Evolutionary conservation across 1,140 invertebrate species (phyloP).

Genomic region (Euwallacea similis): DNA sequence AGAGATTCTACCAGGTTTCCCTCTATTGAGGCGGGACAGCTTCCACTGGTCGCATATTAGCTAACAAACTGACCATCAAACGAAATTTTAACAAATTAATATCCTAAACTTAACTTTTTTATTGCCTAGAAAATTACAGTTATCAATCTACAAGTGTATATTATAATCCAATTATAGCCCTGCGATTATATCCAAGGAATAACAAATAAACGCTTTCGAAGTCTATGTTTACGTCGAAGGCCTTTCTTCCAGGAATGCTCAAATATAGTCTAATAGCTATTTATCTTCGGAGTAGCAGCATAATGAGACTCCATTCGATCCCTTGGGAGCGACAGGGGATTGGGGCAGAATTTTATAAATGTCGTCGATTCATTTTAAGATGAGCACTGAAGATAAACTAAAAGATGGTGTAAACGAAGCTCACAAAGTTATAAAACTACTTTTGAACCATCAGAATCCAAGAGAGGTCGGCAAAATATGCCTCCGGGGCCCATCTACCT

Average conservation of each 20-base stretch:
- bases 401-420: conserved; percentile 15
- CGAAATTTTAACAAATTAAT: conserved; percentile 16
- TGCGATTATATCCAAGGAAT: conserved; percentile 7
- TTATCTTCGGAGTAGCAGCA: too few species aligned
- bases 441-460: conserved; percentile 12
- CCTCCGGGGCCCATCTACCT: conserved; percentile 26
- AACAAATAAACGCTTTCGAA: conserved; percentile 9
- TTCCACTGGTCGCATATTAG: too few species aligned
- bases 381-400: neutral
- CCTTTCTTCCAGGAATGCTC: neutral
- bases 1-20: too few species aligned
- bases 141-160: conserved; percentile 19
- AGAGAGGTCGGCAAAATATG: conserved; percentile 16
- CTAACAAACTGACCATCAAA: too few species aligned
- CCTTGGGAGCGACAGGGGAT: too few species aligned
- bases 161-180: conserved; percentile 18
- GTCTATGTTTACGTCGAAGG: neutral
- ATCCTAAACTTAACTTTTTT: conserved; percentile 9
- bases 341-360: too few species aligned
- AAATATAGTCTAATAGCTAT: neutral
- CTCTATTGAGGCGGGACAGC: too few species aligned
- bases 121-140: conserved; percentile 14
- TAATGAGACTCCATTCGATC: too few species aligned
- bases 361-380: neutral
- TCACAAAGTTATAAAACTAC: conserved; percentile 15